Conservation (phyloP, 2,797 vertebrate genomes). For the Dryobates pubescens region DNA sequence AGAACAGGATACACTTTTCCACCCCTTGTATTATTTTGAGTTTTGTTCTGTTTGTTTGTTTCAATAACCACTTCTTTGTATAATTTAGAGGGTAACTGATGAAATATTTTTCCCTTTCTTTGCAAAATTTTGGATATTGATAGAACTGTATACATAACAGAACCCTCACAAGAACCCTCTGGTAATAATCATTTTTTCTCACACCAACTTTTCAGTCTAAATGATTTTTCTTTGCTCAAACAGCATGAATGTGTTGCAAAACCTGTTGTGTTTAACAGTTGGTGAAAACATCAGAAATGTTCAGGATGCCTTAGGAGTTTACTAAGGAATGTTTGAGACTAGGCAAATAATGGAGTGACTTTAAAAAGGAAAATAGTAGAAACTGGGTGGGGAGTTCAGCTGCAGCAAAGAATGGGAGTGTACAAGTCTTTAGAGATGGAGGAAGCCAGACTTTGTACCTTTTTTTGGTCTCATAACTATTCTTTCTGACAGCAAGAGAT, state of each 20-base stretch:
- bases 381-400: not conserved
- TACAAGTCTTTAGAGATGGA: not conserved
- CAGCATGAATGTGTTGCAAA: not conserved
- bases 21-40: too few relatives aligned
- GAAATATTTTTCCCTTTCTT: not conserved
- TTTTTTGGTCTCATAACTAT: slow-evolving; percentile 22
- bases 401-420: not conserved
- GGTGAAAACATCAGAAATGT: not conserved
- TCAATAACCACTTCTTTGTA: not conserved
- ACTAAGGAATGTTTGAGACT: not conserved
- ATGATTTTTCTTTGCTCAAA: not conserved
- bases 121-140: not conserved
- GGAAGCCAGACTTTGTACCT: not conserved
- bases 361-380: not conserved
- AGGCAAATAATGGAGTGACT: not conserved
- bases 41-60: not conserved
- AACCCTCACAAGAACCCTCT: not conserved
- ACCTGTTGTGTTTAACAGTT: not conserved
- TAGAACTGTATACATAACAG: not conserved
- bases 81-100: not conserved
- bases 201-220: not conserved
- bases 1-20: not conserved
- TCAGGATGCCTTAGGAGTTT: not conserved
- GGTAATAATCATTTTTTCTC: not conserved
- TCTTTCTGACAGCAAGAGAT: not conserved